Conservation (phyloP, 2,113 vertebrate genomes). For the Colius striatus region DNA sequence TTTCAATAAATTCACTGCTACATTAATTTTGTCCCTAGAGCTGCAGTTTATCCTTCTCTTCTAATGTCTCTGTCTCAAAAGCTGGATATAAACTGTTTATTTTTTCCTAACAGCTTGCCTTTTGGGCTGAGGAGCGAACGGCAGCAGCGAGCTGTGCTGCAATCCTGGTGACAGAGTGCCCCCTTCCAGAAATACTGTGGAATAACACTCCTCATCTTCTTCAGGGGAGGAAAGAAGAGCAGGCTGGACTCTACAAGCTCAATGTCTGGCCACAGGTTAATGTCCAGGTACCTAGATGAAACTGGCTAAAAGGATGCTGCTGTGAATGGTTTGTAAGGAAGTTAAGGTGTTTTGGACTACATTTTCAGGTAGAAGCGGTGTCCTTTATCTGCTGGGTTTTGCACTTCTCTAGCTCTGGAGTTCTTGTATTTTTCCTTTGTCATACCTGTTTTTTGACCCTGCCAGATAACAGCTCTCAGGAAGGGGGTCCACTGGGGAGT, state of each 20-base stretch:
- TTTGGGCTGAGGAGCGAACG: neutral
- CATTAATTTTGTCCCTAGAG: constrained; percentile 50
- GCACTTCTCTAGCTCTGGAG: neutral
- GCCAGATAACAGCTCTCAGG: neutral
- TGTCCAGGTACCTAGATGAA: neutral
- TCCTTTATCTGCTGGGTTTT: neutral
- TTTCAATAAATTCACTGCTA: constrained; percentile 50
- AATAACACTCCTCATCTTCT: neutral
- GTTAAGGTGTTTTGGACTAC: no score
- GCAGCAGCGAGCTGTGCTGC: neutral
- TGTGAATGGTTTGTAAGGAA: neutral
- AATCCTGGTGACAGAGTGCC: constrained; percentile 46
- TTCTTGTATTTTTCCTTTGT: neutral
- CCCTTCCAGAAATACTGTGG: constrained; percentile 6
- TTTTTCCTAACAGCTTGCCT: constrained; percentile 36
- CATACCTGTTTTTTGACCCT: neutral
- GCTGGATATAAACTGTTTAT: constrained; percentile 22
- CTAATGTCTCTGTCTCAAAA: constrained; percentile 24
- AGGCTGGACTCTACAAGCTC: neutral
- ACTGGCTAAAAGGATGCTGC: neutral
- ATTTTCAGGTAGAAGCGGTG: neutral
- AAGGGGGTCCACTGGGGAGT: neutral
- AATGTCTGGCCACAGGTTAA: no score
- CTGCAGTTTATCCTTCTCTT: constrained; percentile 12
- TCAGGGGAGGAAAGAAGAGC: fast-evolving